A percentile compares a stretch with the other conserved stretches of the same genome.
Evolutionary conservation across 2,888 invertebrate genomes (phyloP).

Genomic region (Salpingus planirostris): DNA sequence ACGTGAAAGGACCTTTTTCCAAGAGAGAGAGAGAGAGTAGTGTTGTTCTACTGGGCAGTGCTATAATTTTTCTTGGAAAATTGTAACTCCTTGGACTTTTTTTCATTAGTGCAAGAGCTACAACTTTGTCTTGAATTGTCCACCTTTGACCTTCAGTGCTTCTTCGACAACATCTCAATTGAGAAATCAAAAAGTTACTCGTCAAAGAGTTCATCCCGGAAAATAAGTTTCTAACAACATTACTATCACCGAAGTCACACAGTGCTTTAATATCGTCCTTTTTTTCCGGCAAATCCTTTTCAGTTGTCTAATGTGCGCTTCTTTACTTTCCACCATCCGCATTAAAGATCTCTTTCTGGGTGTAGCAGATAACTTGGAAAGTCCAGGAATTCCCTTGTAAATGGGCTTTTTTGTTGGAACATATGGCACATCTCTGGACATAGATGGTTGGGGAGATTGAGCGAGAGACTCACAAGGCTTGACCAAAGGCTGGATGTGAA

Average conservation of each 20-base stretch:
- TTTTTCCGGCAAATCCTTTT: slow-evolving; percentile 2
- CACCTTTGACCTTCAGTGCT: background rate
- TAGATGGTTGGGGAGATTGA: no score
- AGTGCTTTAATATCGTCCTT: background rate
- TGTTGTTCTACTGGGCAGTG: slow-evolving; percentile 7
- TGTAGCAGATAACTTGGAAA: background rate
- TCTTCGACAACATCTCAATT: background rate
- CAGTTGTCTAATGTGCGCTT: slow-evolving; percentile 12
- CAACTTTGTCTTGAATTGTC: background rate
- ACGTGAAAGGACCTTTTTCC: slow-evolving; percentile 11
- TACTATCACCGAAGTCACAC: background rate
- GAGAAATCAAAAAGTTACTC: background rate
- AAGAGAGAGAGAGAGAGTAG: slow-evolving; percentile 8
- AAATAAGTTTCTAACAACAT: slow-evolving; percentile 1
- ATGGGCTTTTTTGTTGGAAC: no score
- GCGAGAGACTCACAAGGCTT: no score
- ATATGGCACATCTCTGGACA: no score
- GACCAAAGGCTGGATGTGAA: no score
- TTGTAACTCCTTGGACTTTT: slow-evolving; percentile 2
- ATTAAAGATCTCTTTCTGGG: slow-evolving; percentile 6
- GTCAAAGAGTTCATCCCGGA: background rate
- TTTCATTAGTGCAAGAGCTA: slow-evolving; percentile 1
- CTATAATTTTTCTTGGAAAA: slow-evolving; percentile 9
- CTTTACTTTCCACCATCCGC: slow-evolving; percentile 8
- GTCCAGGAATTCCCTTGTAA: background rate